A percentile compares a stretch with the other conserved stretches of the same genome.
Conservation (phyloP, 2,113 vertebrate species). For the human (Homo sapiens) region GRCh38 chr9:1725001-1725500, state of each 20-base stretch:
- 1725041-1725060: conserved; percentile 66
- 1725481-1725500: too few species aligned
- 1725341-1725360: not conserved
- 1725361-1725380: not conserved
- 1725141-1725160: not conserved
- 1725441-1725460: too few species aligned
- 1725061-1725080: not conserved
- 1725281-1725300: not conserved
- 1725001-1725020: conserved; percentile 44
- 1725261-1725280: not conserved
- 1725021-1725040: conserved; percentile 59
- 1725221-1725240: not conserved
- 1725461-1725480: too few species aligned
- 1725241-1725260: conserved; percentile 24
- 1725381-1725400: too few species aligned
- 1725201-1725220: not conserved
- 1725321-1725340: conserved; percentile 20
- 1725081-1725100: conserved; percentile 42
- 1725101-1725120: conserved; percentile 48
- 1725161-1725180: not conserved
- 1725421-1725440: too few species aligned
- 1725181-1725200: not conserved
- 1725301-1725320: not conserved
- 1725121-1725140: conserved; percentile 32
- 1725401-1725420: too few species aligned